A percentile compares a stretch with the other conserved stretches of the same genome.
These are phyloP conservation scores for Stegodyphus dumicola DNA, from an alignment of 1,140 invertebrate genomes.

Conservation along the genomic window DNA sequence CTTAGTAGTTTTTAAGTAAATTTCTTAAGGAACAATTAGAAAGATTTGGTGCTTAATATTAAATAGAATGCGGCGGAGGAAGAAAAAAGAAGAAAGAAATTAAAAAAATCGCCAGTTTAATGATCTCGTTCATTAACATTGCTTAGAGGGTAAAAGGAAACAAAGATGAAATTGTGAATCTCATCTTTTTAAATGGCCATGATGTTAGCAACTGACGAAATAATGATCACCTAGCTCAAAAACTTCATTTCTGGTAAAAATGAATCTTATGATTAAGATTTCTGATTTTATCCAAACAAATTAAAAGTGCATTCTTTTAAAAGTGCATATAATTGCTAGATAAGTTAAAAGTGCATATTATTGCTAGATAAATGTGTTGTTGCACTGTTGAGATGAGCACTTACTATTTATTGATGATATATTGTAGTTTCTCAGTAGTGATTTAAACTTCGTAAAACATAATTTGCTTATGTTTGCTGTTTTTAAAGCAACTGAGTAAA, in stretches of 20 bases:
- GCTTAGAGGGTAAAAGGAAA: constrained; percentile 10
- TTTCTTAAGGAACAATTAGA: constrained; percentile 19
- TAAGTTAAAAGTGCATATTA: no score
- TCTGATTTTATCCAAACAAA: no score
- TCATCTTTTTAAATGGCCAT: constrained; percentile 1
- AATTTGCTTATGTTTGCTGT: no score
- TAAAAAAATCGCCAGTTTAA: constrained; percentile 9
- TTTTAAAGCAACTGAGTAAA: no score
- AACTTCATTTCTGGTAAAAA: not conserved
- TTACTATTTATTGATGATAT: no score
- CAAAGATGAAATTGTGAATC: not conserved
- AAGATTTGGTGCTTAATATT: constrained; percentile 26
- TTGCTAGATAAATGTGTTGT: no score
- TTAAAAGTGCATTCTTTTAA: no score
- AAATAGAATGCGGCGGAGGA: not conserved
- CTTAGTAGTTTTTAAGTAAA: constrained; percentile 9
- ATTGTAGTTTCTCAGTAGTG: no score
- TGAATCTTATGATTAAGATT: constrained; percentile 2
- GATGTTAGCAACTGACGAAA: not conserved
- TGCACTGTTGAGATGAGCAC: no score
- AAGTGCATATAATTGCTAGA: no score
- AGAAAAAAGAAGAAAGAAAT: not conserved
- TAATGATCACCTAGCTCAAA: not conserved
- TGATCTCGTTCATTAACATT: constrained; percentile 38
- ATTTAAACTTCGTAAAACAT: no score